These are phyloP conservation scores for Lithobates pipiens DNA, from an alignment of 2,797 vertebrate genomes.

Conservation along the genomic window DNA sequence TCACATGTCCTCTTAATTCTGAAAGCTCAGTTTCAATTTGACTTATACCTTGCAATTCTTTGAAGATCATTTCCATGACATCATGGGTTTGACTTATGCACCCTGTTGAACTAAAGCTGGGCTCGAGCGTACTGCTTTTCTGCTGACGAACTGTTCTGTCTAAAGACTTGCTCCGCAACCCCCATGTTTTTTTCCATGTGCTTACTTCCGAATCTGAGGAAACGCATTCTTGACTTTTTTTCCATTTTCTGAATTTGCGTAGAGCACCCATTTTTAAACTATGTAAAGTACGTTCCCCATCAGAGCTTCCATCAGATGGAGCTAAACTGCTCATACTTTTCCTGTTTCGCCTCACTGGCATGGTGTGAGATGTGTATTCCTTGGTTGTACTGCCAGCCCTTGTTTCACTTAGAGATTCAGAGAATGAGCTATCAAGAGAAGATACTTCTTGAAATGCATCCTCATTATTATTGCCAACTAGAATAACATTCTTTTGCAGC, in stretches of 20 bases:
- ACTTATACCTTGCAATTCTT: conserved; percentile 98
- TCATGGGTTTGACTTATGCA: conserved; percentile 98
- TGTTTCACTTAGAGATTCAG: conserved; percentile 88
- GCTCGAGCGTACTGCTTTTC: conserved; percentile 88
- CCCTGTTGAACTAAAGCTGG: conserved; percentile 93
- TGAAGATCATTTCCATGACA: conserved; percentile 99
- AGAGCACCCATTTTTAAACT: conserved; percentile 91
- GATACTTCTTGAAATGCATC: conserved; percentile 85
- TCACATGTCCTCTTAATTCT: conserved; percentile 95
- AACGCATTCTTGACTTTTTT: conserved; percentile 97
- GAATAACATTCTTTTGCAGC: conserved; percentile 82
- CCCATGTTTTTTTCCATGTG: conserved; percentile 92
- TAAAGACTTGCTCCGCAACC: conserved; percentile 95
- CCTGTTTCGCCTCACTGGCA: conserved; percentile 95
- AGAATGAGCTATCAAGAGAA: conserved; percentile 88
- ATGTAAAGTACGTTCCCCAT: conserved; percentile 93
- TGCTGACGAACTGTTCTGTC: conserved; percentile 91
- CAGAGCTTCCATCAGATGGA: conserved; percentile 95
- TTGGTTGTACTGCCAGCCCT: conserved; percentile 82
- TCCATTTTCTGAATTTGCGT: conserved; percentile 95
- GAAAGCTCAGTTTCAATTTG: conserved; percentile 97
- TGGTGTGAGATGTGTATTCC: conserved; percentile 84
- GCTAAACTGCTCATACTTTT: conserved; percentile 97
- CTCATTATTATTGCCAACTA: conserved; percentile 85
- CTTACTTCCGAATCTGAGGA: conserved; percentile 97